These are phyloP conservation scores for Narcine bancroftii DNA, from an alignment of 2,113 vertebrate species.

Conservation along the genomic window DNA sequence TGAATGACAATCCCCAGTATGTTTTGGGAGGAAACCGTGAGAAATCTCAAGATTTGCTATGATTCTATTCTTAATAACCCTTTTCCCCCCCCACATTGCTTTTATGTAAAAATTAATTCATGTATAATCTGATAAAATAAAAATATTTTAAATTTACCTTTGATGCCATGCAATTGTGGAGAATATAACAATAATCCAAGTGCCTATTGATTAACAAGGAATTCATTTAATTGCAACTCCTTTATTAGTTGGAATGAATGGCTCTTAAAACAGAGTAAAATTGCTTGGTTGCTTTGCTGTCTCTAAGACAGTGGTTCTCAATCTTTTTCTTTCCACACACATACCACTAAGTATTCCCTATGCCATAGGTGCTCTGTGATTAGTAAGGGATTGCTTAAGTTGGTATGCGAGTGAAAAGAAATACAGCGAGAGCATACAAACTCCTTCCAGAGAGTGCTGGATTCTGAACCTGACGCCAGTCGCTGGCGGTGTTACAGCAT, in stretches of 20 bases:
- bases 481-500: too few relatives aligned
- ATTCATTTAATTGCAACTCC: background rate
- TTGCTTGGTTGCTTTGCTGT: background rate
- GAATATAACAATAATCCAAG: background rate
- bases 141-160: background rate
- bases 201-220: background rate
- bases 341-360: too few relatives aligned
- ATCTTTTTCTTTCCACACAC: too few relatives aligned
- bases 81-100: background rate
- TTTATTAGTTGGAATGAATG: background rate
- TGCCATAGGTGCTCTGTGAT: too few relatives aligned
- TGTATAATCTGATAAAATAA: background rate
- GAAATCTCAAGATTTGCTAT: background rate
- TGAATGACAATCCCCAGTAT: too few relatives aligned
- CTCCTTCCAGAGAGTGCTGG: too few relatives aligned
- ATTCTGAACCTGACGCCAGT: too few relatives aligned
- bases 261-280: background rate
- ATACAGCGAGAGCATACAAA: too few relatives aligned
- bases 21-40: too few relatives aligned
- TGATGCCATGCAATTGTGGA: background rate
- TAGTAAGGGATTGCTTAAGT: too few relatives aligned
- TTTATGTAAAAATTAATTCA: background rate
- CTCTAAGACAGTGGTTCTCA: too few relatives aligned
- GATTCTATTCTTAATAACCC: background rate
- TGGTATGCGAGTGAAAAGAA: too few relatives aligned